Conservation (phyloP, 2,888 invertebrate species). For the Cosmopolites sordidus region DNA sequence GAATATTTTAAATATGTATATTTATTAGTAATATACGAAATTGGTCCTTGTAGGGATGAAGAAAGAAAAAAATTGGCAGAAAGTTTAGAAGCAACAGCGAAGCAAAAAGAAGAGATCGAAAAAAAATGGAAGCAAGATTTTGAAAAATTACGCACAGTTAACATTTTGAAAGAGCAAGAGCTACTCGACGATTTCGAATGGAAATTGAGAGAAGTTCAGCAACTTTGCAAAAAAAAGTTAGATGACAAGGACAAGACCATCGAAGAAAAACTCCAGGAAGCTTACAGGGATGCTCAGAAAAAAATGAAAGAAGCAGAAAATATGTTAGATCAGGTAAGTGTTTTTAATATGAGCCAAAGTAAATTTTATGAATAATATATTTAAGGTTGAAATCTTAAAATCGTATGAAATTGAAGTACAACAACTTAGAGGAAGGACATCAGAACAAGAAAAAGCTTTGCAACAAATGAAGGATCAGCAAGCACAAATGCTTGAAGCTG, state of each 20-base stretch:
- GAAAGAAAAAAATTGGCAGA: constrained; percentile 55
- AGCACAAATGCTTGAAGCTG: constrained; percentile 54
- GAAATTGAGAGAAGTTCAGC: constrained; percentile 75
- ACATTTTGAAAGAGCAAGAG: constrained; percentile 66
- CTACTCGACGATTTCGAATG: constrained; percentile 79
- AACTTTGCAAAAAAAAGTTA: constrained; percentile 59
- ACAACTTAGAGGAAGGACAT: constrained; percentile 54
- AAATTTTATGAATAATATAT: background rate
- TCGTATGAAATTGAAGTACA: constrained; percentile 55
- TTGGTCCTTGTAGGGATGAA: constrained; percentile 36
- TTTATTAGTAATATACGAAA: too few species aligned
- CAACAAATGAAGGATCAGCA: constrained; percentile 55
- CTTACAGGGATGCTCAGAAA: constrained; percentile 43
- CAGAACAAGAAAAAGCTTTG: constrained; percentile 58
- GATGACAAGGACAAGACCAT: constrained; percentile 59
- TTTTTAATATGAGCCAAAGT: background rate
- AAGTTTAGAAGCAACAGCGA: constrained; percentile 59
- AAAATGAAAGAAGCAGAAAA: constrained; percentile 45
- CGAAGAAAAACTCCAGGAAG: constrained; percentile 52
- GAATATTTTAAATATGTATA: too few species aligned
- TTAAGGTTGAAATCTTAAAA: constrained; percentile 52
- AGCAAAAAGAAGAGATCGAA: constrained; percentile 56
- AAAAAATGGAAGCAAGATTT: constrained; percentile 64
- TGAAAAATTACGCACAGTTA: constrained; percentile 63
- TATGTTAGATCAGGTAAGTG: constrained; percentile 43